These are phyloP conservation scores for Alligator sinensis DNA, from an alignment of 2,113 vertebrate genomes.

Conservation along the genomic window DNA sequence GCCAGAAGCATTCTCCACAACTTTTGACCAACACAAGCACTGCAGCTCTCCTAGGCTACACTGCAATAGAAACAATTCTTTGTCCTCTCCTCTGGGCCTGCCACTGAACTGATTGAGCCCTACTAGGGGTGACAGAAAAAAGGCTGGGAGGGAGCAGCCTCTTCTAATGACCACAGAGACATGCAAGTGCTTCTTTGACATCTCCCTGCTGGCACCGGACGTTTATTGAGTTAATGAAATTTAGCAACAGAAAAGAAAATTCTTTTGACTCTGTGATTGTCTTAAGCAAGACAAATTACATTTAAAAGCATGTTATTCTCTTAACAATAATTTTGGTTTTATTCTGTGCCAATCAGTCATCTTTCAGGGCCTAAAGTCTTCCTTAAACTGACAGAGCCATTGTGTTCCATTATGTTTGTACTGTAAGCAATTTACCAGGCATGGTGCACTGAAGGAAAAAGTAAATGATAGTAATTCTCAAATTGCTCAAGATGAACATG, in stretches of 20 bases:
- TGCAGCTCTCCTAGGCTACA: background rate
- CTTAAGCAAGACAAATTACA: background rate
- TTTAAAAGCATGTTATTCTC: conserved; percentile 19
- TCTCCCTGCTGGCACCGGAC: background rate
- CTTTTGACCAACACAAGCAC: background rate
- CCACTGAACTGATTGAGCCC: background rate
- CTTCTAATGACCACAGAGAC: background rate
- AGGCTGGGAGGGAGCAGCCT: background rate
- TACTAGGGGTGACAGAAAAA: background rate
- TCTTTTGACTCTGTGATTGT: background rate
- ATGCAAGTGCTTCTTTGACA: background rate
- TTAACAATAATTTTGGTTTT: conserved; percentile 3
- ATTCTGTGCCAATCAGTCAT: conserved; percentile 32
- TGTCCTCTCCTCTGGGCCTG: background rate
- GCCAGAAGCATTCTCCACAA: background rate
- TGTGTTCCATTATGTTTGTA: conserved; percentile 36
- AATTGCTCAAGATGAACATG: conserved; percentile 61
- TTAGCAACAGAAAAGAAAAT: background rate
- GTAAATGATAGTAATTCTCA: conserved; percentile 72
- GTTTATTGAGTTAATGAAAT: background rate
- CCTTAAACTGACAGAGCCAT: conserved; percentile 33
- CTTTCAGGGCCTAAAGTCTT: conserved; percentile 8
- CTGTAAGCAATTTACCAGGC: conserved; percentile 65
- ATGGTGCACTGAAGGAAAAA: conserved; percentile 48
- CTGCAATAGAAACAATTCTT: background rate